Evolutionary conservation across 1,140 invertebrate genomes (phyloP), one percentile per base, ranked within the genome.

Genomic region (Drosophila teissieri): DNA sequence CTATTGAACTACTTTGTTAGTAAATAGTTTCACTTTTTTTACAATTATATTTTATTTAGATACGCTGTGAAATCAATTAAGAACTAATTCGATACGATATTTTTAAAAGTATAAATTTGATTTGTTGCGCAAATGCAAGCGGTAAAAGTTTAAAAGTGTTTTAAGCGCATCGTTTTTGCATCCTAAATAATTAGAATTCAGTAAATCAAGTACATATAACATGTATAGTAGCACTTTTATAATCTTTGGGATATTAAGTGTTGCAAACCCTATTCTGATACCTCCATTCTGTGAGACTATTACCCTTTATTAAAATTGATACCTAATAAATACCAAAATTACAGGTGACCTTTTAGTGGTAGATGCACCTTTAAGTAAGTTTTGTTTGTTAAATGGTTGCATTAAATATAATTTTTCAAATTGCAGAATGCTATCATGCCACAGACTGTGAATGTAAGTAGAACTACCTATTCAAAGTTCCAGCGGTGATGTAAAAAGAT

Each of bases 281-380:
- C 37, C 39, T 5, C 37, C 54, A 12, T 56, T 44, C 39, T 44
- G 54, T 56, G 4, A 56, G 54, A 31, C 12, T 14, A 2, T 12
- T 15, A 44, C 10, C 3, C 8, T 12, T 0, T 14, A 3, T 14
- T 27, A 3, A 7, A 3, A 5, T 27, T 3, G 7, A 8, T 2
- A 17, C 8, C 11, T n/a, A 57, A 12, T 19, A 5, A 31, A 5
- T 44, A 4, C 14, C 4, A 5, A 4, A 8, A 56, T n/a, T 44
- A 0, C 11, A 56, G 54, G 39, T 14, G 54, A 56, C 22, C 3
- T 42, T 2, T 15, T 62, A 3, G 17, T 40, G 8, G 0, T 45
- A 3, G 19, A 34, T 15, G 2, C 19, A 4, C 37, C 60, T 2
- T 2, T 14, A 4, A 14, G 48, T 62, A 42, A 53, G 39, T 3